Conservation (phyloP, 2,888 invertebrate genomes). For the Euclidia mi region DNA sequence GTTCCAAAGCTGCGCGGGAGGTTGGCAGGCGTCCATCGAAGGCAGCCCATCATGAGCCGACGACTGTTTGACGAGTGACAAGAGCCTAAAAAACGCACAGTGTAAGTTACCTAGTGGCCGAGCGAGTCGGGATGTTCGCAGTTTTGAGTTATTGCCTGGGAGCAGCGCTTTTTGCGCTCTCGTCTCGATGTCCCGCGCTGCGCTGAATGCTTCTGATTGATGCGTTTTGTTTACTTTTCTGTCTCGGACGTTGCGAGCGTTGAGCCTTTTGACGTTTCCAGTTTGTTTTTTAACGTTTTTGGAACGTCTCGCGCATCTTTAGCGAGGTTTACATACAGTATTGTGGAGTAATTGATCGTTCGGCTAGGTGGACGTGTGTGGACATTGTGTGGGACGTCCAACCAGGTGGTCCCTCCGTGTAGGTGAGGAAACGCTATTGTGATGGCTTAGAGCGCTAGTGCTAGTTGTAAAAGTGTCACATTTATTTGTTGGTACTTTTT, state of each 20-base stretch:
- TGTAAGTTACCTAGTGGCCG: slow-evolving; percentile 80
- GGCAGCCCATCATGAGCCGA: slow-evolving; percentile 87
- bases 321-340: slow-evolving; percentile 48
- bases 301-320: slow-evolving; percentile 44
- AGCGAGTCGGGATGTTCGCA: slow-evolving; percentile 69
- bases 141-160: slow-evolving; percentile 84
- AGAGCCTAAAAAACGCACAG: slow-evolving; percentile 83
- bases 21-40: slow-evolving; percentile 87
- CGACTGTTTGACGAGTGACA: slow-evolving; percentile 88
- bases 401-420: slow-evolving; percentile 51
- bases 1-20: slow-evolving; percentile 56
- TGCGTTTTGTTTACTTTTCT: slow-evolving; percentile 77
- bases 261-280: slow-evolving; percentile 59
- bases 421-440: slow-evolving; percentile 47
- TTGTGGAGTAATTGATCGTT: slow-evolving; percentile 54
- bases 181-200: slow-evolving; percentile 50
- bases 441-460: slow-evolving; percentile 37
- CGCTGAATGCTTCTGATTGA: slow-evolving; percentile 64
- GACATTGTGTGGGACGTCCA: slow-evolving; percentile 37
- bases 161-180: slow-evolving; percentile 63
- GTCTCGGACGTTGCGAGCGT: slow-evolving; percentile 55
- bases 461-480: slow-evolving; percentile 47
- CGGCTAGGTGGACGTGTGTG: slow-evolving; percentile 26
- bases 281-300: slow-evolving; percentile 55
- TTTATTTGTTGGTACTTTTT: slow-evolving; percentile 33